phyloP scores from a whole-genome alignment of 2,797 vertebrate species.

The Scyliorhinus canicula region DNA sequence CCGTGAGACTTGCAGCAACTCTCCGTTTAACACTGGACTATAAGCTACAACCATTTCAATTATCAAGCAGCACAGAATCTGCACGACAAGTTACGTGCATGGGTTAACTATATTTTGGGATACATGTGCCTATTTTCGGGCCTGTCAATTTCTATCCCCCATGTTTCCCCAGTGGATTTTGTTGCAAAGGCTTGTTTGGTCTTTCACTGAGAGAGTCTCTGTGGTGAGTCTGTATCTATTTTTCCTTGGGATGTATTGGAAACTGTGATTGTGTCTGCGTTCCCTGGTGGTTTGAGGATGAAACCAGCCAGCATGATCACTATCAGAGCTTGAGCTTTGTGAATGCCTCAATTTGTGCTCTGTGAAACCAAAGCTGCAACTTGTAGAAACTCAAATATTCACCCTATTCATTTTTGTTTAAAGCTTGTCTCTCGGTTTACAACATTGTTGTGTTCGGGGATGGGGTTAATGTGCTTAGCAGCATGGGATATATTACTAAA shows the following conservation, averaged over 20 bases:
- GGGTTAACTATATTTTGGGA: neutral
- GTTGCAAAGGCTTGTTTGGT: no score
- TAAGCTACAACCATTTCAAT: neutral
- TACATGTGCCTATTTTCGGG: neutral
- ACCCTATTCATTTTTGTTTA: neutral
- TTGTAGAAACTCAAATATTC: neutral
- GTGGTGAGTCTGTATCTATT: neutral
- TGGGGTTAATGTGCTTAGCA: neutral
- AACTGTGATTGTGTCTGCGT: neutral
- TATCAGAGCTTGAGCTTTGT: conserved; percentile 26
- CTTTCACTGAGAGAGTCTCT: neutral
- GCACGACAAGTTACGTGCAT: neutral
- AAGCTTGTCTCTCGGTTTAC: neutral
- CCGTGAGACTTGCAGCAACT: neutral
- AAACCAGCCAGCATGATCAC: neutral
- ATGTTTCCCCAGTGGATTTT: neutral
- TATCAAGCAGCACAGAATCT: neutral
- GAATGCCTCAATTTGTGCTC: neutral
- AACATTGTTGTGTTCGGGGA: neutral
- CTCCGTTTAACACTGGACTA: neutral
- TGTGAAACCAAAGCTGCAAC: neutral
- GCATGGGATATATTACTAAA: neutral
- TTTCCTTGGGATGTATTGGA: conserved; percentile 13
- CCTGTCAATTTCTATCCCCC: neutral
- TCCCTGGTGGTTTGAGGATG: conserved; percentile 1